Conservation (phyloP, 2,888 invertebrate species). For the Cantharis nigra region DNA sequence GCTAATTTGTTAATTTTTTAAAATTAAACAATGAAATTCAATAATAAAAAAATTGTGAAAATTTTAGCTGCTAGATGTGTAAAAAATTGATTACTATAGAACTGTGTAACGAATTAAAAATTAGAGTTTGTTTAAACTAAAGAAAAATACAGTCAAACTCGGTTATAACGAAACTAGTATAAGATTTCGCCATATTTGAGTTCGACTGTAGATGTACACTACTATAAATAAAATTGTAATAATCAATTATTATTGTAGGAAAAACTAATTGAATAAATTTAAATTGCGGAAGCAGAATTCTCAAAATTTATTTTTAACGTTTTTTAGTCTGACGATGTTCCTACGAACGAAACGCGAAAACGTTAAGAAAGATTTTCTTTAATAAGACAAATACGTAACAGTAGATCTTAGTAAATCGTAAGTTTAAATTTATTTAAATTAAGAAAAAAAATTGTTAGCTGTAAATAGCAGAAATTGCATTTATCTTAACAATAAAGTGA, state of each 20-base stretch:
- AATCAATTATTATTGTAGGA: constrained; percentile 11
- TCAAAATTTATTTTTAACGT: not conserved
- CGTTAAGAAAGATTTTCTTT: not conserved
- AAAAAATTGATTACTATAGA: constrained; percentile 1
- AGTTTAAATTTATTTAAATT: constrained; percentile 17
- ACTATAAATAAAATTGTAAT: constrained; percentile 8
- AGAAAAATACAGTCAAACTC: not conserved
- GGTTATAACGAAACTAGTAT: not conserved
- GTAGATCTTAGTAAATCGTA: not conserved
- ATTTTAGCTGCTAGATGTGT: not conserved
- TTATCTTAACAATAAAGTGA: constrained; percentile 14
- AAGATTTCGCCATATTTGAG: not conserved
- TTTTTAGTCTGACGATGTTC: not conserved
- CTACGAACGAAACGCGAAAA: not conserved
- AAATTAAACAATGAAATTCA: not conserved
- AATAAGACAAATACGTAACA: not conserved
- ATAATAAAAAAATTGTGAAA: constrained; percentile 2
- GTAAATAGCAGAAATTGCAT: constrained; percentile 15
- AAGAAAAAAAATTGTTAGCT: constrained; percentile 4
- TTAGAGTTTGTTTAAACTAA: not conserved
- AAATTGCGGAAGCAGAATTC: not conserved
- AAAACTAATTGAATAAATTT: constrained; percentile 12
- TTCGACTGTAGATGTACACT: not conserved
- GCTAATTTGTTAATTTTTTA: constrained; percentile 1
- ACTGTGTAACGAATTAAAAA: constrained; percentile 20